Conservation (phyloP, 1,140 invertebrate species). For the Leptoteleia sp. region DNA sequence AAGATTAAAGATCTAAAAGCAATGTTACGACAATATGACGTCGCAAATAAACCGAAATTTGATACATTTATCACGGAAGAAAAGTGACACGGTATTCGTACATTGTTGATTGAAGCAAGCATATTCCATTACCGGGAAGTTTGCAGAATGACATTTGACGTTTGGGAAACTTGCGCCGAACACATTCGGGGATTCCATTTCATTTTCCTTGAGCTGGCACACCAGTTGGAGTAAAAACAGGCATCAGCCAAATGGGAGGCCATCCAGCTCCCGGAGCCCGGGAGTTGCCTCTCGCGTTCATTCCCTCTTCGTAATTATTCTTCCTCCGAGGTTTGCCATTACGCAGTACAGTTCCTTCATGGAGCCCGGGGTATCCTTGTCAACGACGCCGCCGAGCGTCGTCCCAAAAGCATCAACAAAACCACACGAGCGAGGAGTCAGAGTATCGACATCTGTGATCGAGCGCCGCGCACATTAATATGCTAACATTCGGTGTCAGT, state of each 20-base stretch:
- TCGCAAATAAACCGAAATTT: constrained; percentile 14
- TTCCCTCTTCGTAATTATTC: constrained; percentile 42
- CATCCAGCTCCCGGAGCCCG: constrained; percentile 20
- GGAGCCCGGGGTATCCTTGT: constrained; percentile 20
- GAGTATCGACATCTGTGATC: constrained; percentile 51
- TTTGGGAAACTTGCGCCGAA: constrained; percentile 53
- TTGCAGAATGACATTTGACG: constrained; percentile 55
- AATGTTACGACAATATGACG: too few species aligned
- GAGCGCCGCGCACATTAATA: constrained; percentile 33
- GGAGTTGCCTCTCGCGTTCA: constrained; percentile 17
- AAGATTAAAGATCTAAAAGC: too few species aligned
- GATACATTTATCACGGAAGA: constrained; percentile 42
- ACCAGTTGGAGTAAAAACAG: constrained; percentile 57
- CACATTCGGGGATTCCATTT: constrained; percentile 52
- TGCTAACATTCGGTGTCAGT: too few species aligned
- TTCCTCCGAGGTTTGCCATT: constrained; percentile 41
- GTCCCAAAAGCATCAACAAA: constrained; percentile 39
- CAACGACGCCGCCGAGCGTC: constrained; percentile 29
- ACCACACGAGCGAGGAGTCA: constrained; percentile 36
- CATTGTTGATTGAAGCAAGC: constrained; percentile 49
- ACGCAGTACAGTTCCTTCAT: constrained; percentile 31
- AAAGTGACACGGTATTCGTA: constrained; percentile 37
- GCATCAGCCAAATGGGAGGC: constrained; percentile 57
- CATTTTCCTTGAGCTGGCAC: constrained; percentile 49
- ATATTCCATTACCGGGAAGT: constrained; percentile 50